Base-by-base conservation (phyloP, 1,140 invertebrate genomes). In the Antheraea pernyi region DNA sequence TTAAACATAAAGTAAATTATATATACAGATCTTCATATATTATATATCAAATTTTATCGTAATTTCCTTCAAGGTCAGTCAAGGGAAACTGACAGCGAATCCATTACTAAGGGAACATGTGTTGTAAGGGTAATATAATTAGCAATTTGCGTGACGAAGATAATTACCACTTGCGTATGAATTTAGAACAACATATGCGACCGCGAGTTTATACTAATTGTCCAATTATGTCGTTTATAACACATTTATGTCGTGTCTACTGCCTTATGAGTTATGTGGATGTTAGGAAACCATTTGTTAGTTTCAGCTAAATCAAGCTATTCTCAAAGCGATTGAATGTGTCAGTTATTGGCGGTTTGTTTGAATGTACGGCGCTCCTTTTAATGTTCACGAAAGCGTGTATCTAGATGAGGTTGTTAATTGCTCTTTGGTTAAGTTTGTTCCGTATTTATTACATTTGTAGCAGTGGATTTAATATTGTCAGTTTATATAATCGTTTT, bases 131-230 rank as follows among this genome's bases (percentile, higher is more conserved):
- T 69, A 61, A 70, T 70, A 73, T 73, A 88, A 88, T 88, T 88
- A 85, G 78, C 72, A 62, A 74, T 80, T 86, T 78, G 86, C 86
- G 86, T 88, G 86, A 83, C 79, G 77, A 61, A 65, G 66, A 77
- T 84, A 82, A 88, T 88, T 85, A 85, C 78, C 78, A 80, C 67
- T 78, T 84, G 70, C 71, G 75, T 83, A 80, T 79, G 81, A 79
- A 82, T 79, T 77, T 78, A 69, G 77, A 68, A 74, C 63, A 74
- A 79, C 74, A 80, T 75, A 85, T 80, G 77, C 83, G 69, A 83
- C 75, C 73, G 75, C 76, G 68, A 78, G 80, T 75, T 83, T 81
- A 82, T 79, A 77, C 68, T 82, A 84, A 88, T 86, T 83, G 80
- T 81, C 79, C 74, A 83, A 86, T 84, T 84, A 82, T 79, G 75